phyloP scores from a whole-genome alignment of 2,888 invertebrate species.

The Ochropleura plecta region DNA sequence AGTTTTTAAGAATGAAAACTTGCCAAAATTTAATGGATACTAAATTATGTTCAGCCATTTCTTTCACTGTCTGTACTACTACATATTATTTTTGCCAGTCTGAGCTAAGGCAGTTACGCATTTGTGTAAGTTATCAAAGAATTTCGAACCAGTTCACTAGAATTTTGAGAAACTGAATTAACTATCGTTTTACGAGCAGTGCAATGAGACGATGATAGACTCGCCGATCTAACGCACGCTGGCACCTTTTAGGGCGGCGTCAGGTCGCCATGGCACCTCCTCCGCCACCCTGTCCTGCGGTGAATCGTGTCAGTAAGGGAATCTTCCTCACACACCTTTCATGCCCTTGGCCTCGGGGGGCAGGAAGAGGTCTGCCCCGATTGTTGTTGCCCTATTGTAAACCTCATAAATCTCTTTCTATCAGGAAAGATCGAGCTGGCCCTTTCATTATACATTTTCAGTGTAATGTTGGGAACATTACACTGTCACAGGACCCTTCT shows the following conservation, averaged over 20 bases:
- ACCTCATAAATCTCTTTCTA: too few relatives aligned
- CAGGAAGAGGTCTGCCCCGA: too few relatives aligned
- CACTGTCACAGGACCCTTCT: neutral
- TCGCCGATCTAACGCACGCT: too few relatives aligned
- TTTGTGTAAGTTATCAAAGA: neutral
- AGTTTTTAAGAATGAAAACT: neutral
- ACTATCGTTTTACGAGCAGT: neutral
- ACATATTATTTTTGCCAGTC: neutral
- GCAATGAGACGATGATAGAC: too few relatives aligned
- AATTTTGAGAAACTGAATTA: neutral
- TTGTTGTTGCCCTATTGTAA: too few relatives aligned
- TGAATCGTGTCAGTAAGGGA: too few relatives aligned
- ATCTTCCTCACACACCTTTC: too few relatives aligned
- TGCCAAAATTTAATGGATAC: neutral
- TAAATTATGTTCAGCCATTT: neutral
- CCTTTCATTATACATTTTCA: neutral
- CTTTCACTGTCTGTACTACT: constrained; percentile 1
- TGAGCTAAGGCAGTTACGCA: neutral
- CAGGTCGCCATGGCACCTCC: too few relatives aligned
- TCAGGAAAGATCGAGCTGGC: neutral
- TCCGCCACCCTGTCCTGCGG: too few relatives aligned
- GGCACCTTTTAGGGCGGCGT: too few relatives aligned
- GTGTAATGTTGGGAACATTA: neutral
- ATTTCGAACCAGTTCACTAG: neutral
- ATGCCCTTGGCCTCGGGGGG: too few relatives aligned